Evolutionary conservation across 1,140 invertebrate genomes (phyloP).

Genomic region (Drosophila nannoptera): DNA sequence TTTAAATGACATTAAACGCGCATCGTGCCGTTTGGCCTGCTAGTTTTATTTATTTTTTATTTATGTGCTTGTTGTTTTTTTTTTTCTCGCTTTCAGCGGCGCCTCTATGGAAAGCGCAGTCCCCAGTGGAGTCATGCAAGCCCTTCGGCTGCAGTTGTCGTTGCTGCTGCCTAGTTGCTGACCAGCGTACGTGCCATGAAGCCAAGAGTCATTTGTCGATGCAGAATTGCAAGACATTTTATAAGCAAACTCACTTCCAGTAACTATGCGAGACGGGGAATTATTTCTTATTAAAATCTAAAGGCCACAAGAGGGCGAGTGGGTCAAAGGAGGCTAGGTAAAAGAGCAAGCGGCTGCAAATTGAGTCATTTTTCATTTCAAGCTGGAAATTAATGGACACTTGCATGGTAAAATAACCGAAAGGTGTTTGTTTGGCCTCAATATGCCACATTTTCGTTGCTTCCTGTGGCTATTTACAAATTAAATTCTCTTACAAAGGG

Average conservation of each 20-base stretch:
- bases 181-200: conserved; percentile 44
- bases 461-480: conserved; percentile 25
- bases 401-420: conserved; percentile 7
- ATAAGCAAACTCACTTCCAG: conserved; percentile 59
- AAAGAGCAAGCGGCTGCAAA: conserved; percentile 51
- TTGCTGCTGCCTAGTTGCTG: conserved; percentile 18
- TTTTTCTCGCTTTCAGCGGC: conserved; percentile 18
- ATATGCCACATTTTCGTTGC: conserved; percentile 56
- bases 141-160: neutral
- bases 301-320: conserved; percentile 1
- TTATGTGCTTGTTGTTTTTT: conserved; percentile 34
- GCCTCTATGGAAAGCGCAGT: conserved; percentile 31
- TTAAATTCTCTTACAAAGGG: conserved; percentile 16
- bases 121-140: conserved; percentile 21
- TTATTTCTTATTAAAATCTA: conserved; percentile 64
- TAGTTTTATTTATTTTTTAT: conserved; percentile 41
- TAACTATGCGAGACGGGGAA: conserved; percentile 53
- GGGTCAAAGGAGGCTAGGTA: neutral
- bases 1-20: conserved; percentile 77
- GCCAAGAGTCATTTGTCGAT: conserved; percentile 64
- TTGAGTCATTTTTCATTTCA: conserved; percentile 71
- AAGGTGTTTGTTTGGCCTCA: conserved; percentile 47
- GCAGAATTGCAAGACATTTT: conserved; percentile 55
- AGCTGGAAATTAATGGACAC: conserved; percentile 41
- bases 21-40: conserved; percentile 53